These are phyloP conservation scores for Halcyon chelicuti DNA, from an alignment of 2,797 vertebrate species.

Conservation along the genomic window DNA sequence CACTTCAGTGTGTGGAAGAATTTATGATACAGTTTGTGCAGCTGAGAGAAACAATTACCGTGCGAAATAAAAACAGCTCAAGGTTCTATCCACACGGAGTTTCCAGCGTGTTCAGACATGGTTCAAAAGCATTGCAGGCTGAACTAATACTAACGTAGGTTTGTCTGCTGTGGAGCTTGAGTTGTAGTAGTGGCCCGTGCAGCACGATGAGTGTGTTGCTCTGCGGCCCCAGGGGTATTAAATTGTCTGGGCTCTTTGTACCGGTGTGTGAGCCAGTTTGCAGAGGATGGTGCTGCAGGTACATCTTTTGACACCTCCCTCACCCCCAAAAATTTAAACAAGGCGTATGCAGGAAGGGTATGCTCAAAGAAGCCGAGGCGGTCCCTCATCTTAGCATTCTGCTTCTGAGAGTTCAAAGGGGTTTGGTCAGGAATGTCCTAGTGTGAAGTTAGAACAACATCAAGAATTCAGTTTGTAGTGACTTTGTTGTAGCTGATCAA, in stretches of 20 bases:
- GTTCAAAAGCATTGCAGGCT: conserved; percentile 51
- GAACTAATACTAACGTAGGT: not conserved
- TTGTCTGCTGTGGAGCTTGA: not conserved
- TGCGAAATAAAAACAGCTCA: not conserved
- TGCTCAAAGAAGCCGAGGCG: not conserved
- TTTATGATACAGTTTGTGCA: not conserved
- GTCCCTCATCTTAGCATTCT: not conserved
- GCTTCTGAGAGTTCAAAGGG: not conserved
- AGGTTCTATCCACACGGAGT: not conserved
- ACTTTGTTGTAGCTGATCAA: not conserved
- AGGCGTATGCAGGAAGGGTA: accelerated
- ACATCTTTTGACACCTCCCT: not conserved
- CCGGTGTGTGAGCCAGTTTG: not conserved
- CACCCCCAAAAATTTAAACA: not conserved
- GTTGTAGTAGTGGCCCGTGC: not conserved
- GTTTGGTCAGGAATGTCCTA: not conserved
- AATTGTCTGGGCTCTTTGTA: not conserved
- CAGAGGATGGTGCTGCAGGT: not conserved
- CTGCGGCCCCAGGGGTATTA: not conserved
- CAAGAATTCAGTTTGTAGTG: not conserved
- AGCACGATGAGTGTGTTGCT: not conserved
- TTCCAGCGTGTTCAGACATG: not conserved
- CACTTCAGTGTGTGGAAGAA: not conserved
- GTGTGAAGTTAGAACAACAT: not conserved
- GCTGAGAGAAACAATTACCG: not conserved